Evolutionary conservation across 1,140 invertebrate genomes (phyloP).

Genomic region (Ditylenchus dipsaci): DNA sequence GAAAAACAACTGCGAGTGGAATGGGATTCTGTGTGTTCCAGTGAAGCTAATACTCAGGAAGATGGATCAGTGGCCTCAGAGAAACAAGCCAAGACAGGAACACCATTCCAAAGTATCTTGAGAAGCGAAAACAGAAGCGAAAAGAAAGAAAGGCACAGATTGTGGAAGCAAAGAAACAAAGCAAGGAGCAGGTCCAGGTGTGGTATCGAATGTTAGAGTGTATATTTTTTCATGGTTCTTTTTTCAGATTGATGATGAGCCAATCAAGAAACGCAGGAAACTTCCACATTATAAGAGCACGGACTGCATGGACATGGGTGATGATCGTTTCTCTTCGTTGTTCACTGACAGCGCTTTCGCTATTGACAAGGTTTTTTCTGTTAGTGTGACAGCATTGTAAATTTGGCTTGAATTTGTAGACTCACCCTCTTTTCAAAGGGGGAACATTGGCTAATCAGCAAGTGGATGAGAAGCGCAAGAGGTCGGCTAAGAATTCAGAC

Average conservation of each 20-base stretch:
- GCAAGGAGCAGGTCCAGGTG: slow-evolving; percentile 17
- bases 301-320: slow-evolving; percentile 70
- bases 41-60: too few species aligned
- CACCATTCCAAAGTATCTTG: slow-evolving; percentile 70
- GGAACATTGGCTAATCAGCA: slow-evolving; percentile 37
- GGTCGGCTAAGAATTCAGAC: not conserved
- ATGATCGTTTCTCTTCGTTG: slow-evolving; percentile 64
- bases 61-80: not conserved
- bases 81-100: slow-evolving; percentile 41
- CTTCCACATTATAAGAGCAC: not conserved
- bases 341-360: slow-evolving; percentile 53
- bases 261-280: slow-evolving; percentile 8
- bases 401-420: slow-evolving; percentile 57
- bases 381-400: too few species aligned
- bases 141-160: slow-evolving; percentile 67
- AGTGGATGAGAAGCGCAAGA: slow-evolving; percentile 16
- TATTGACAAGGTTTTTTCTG: slow-evolving; percentile 62
- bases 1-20: not conserved
- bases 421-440: slow-evolving; percentile 59
- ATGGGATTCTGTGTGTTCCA: not conserved
- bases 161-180: slow-evolving; percentile 62
- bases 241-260: slow-evolving; percentile 8
- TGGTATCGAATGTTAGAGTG: not conserved
- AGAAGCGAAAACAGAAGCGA: slow-evolving; percentile 59
- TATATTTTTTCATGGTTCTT: not conserved